Base-by-base conservation (phyloP, 2,888 invertebrate species). In the Vanessa cardui region DNA sequence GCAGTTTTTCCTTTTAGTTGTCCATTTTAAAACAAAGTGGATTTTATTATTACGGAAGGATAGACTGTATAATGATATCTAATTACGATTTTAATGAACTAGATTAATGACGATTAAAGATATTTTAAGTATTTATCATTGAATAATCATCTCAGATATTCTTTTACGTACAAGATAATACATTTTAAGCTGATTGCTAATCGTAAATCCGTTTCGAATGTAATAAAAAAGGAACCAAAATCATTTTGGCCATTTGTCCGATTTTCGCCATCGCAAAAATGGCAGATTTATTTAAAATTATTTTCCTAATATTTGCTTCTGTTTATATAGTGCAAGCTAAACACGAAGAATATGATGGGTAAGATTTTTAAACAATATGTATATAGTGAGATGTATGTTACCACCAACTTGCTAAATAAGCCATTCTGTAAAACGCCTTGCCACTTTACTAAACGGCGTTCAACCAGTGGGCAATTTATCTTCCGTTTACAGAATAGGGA, bases 291-390 rank as follows among this genome's bases (percentile, higher is more conserved):
- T 33, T 0, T 18, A 56, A 56, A 9, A 18, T 56, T 18, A 1
- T 56, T 56, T 56, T 56, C 39, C 9, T 56, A 9, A 18, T 56
- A 8, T 56, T 56, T 12, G 56, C 39, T 9, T 39, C 18, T 9
- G 39, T 56, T n/a, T 56, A 56, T 39, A 16, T 56, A 18, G 56
- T 18, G 9, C 56, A 21, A 50, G 56, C 46, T 50, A 61, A 62
- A 50, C 39, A 56, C 18, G 56, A 56, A 39, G 56, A 56, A 9
- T 56, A 56, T 33, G 56, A 56, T 18, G 56, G 56, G 56, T 56
- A n/a, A 56, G 56, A 33, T 16, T 33, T 54, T 33, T 54, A n/a
- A 18, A 8, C 8, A 5, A 1, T 5, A 1, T 12, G n/a, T n/a
- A n/a, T n/a, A n/a, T n/a, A n/a, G n/a, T 26, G 26, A 26, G 26